These are phyloP conservation scores for Passer montanus DNA, from an alignment of 2,113 vertebrate species.

Conservation along the genomic window DNA sequence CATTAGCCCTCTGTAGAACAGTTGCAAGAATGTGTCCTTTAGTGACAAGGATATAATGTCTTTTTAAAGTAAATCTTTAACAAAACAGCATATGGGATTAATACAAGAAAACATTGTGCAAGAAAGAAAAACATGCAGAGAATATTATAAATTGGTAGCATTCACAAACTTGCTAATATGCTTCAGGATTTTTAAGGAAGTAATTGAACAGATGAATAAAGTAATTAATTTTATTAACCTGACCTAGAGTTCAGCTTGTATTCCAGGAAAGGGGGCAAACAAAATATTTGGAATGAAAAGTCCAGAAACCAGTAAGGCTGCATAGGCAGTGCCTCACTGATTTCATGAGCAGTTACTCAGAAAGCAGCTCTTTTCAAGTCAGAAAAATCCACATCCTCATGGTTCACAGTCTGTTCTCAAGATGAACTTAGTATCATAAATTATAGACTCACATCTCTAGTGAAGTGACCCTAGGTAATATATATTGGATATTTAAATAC, in stretches of 20 bases:
- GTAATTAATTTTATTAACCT: constrained; percentile 7
- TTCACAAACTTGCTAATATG: neutral
- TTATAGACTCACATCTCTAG: neutral
- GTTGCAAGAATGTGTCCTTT: neutral
- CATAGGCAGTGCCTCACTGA: neutral
- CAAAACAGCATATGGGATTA: neutral
- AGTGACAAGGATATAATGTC: neutral
- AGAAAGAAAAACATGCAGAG: neutral
- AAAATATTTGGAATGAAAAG: neutral
- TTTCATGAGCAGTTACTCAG: neutral
- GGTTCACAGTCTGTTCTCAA: neutral
- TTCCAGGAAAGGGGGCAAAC: neutral
- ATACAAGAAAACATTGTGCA: neutral
- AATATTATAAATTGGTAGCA: neutral
- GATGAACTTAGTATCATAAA: neutral
- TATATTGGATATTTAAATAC: neutral
- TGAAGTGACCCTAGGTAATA: neutral
- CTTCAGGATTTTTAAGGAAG: neutral
- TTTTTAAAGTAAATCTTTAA: neutral
- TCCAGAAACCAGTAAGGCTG: neutral
- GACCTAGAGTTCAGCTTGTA: neutral
- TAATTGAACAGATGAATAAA: neutral
- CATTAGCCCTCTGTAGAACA: neutral
- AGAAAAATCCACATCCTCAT: neutral
- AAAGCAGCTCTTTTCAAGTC: neutral